Percentiles rank a stretch among this genome's conserved stretches.
phyloP scores from a whole-genome alignment of 2,113 vertebrate species.

The Poecilia latipinna region DNA sequence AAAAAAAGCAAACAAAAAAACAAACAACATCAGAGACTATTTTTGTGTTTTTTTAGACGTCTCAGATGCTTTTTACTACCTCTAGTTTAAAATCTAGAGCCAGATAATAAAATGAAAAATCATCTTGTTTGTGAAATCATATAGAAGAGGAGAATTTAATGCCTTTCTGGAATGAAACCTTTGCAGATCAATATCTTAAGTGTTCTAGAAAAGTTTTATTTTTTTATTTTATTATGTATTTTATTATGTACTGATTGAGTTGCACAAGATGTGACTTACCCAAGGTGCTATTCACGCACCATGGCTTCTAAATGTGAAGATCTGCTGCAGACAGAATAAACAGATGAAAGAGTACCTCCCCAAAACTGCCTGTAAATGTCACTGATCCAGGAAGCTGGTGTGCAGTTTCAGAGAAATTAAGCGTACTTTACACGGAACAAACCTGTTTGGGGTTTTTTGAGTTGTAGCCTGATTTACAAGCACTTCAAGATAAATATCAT shows the following conservation, averaged over 20 bases:
- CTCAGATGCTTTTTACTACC: no score
- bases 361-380: constrained; percentile 30
- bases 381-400: constrained; percentile 41
- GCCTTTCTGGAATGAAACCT: not conserved
- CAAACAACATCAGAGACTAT: no score
- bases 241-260: not conserved
- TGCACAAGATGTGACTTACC: not conserved
- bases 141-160: not conserved
- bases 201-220: not conserved
- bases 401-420: constrained; percentile 30
- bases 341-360: constrained; percentile 10
- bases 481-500: not conserved
- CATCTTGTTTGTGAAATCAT: not conserved
- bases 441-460: not conserved
- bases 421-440: not conserved
- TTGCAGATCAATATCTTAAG: not conserved
- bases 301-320: not conserved
- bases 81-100: no score
- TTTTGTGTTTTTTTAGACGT: no score
- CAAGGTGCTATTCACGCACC: not conserved
- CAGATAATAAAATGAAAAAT: no score
- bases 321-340: not conserved
- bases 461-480: not conserved
- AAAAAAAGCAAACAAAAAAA: no score
- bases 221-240: not conserved